Evolutionary conservation across 92 coral and sea anemone species (phyloP), one percentile per base, ranked within the genome.

Genomic region (Umimayanthus kanabou): DNA sequence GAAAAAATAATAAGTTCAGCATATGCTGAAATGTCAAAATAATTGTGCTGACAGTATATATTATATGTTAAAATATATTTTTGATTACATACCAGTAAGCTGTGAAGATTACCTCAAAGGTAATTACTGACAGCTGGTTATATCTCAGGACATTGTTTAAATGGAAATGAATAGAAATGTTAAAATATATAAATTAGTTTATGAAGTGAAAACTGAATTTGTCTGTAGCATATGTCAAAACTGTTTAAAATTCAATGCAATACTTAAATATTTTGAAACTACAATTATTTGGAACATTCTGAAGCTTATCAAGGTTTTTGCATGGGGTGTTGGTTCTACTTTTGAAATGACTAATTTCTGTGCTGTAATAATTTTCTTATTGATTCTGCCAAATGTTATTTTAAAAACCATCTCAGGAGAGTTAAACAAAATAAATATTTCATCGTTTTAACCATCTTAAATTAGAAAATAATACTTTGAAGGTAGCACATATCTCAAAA

Each of bases 181-280:
- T 76, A 15, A 76, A 40, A 45, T 76, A 40, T 9, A 53, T 76
- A 15, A 40, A 76, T 43, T n/a, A 75, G 15, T 37, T 80, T 47
- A 37, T n/a, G 22, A 37, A 55, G 73, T 57, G 8, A 26, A 26
- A 9, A 20, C 49, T 70, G 64, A 49, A 73, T 29, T 25, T 39
- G 88, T 84, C 49, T 57, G 30, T 50, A 69, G 43, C 76, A 73
- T 74, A n/a, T 70, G 33, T 74, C 43, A 76, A 26, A 76, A 76
- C 57, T 57, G 40, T 22, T 84, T 84, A 22, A 71, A 65, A 71
- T 11, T 26, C 66, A 76, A 85, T 39, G 39, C 30, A 28, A 73
- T 43, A 87, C 71, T 80, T 39, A 81, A 33, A 57, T 76, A 26
- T 84, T 65, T 85, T 42, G 23, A n/a, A 37, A 73, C 47, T 83